Base-by-base conservation (phyloP, 2,888 invertebrate species). In the Tetrapedia diversipes region DNA sequence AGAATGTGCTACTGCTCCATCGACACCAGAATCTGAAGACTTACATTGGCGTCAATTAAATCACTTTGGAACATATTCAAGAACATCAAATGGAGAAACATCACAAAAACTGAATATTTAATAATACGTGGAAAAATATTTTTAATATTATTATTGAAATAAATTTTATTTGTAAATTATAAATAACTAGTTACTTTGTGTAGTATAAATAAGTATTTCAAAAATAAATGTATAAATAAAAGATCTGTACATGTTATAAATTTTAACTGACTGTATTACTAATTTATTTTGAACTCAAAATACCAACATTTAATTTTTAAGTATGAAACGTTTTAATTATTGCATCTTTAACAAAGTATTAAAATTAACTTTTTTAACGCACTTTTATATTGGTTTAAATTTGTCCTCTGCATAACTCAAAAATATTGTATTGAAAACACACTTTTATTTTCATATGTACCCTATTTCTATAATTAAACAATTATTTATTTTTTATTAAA, bases 21-120 rank as follows among this genome's bases (percentile, higher is more conserved):
- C 90, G 11, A 91, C 90, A 3, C 91, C 91, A 7, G 91, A 91
- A 77, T 89, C 88, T 2, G 91, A 91, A 39, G 90, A 91, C 60
- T 57, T 90, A 6, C 90, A 89, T 41, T 91, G 90, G 86, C 86
- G 87, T 56, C 87, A 89, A 7, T 75, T 91, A 53, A 87, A 83
- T 56, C 88, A 89, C 65, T 85, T 91, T 10, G 86, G 83, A 47
- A 79, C 83, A 57, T 83, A 88, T 22, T 72, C 89, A 0, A 86
- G 86, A 75, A 79, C 87, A 2, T 77, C 88, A 32, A 89, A 84
- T 51, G 83, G 79, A 53, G 91, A 91, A 75, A 80, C 88, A 34
- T 87, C 89, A 14, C 81, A 88, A 22, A 90, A 91, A 83, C 77
- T 91, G 41, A 91, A 91, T 74, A 89, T 90, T 86, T 91, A 91